These are phyloP conservation scores for Boleophthalmus pectinirostris DNA, from an alignment of 2,113 vertebrate species.

Conservation along the genomic window DNA sequence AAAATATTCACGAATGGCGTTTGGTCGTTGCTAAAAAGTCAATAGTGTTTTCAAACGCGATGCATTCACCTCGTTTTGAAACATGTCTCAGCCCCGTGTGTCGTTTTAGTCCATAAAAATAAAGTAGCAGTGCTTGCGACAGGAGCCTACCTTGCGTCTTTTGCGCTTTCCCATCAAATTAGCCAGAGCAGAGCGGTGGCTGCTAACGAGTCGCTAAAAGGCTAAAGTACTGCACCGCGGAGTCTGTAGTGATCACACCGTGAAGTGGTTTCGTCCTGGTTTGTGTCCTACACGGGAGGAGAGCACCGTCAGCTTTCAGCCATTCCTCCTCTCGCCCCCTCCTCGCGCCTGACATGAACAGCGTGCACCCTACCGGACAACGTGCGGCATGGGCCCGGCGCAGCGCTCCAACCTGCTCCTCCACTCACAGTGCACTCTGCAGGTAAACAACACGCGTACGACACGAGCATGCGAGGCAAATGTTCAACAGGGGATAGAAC, in stretches of 20 bases:
- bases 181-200: slow-evolving; percentile 20
- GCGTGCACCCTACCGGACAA: slow-evolving; percentile 72
- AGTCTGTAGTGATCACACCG: slow-evolving; percentile 18
- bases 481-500: not conserved
- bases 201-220: slow-evolving; percentile 26
- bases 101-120: slow-evolving; percentile 57
- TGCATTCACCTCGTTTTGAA: slow-evolving; percentile 25
- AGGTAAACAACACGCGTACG: not conserved
- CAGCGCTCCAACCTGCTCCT: slow-evolving; percentile 10
- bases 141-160: slow-evolving; percentile 68
- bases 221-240: slow-evolving; percentile 11
- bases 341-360: slow-evolving; percentile 68
- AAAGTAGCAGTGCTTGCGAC: slow-evolving; percentile 62
- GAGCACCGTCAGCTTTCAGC: slow-evolving; percentile 67
- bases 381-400: slow-evolving; percentile 65
- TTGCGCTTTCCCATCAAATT: slow-evolving; percentile 73
- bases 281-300: slow-evolving; percentile 61
- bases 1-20: slow-evolving; percentile 5
- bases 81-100: slow-evolving; percentile 50
- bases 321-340: slow-evolving; percentile 68
- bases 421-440: not conserved
- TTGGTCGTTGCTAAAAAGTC: slow-evolving; percentile 13
- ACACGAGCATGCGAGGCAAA: not conserved
- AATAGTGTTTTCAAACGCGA: slow-evolving; percentile 8
- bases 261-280: slow-evolving; percentile 29